A percentile compares a stretch with the other conserved stretches of the same genome.
Evolutionary conservation across 1,140 invertebrate species (phyloP).

Genomic region (Drosophila simulans): DNA sequence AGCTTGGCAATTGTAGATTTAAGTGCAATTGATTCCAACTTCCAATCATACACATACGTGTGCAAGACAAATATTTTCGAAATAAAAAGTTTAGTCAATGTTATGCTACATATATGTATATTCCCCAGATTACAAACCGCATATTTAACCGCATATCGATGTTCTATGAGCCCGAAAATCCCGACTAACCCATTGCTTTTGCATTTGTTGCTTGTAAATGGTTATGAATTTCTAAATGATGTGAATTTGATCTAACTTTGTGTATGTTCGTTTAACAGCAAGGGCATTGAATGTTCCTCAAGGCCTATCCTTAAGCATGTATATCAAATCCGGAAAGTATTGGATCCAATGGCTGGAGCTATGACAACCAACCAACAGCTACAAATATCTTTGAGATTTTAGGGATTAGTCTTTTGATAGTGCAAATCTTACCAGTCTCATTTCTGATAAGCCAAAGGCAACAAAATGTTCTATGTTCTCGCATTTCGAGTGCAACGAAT

Average conservation of each 20-base stretch:
- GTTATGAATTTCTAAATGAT: no score
- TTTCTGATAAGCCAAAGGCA: neutral
- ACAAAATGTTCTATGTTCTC: neutral
- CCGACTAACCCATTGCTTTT: neutral
- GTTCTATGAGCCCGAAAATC: neutral
- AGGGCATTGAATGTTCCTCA: neutral
- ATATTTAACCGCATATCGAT: slow-evolving; percentile 25
- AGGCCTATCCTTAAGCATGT: neutral
- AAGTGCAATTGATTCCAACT: slow-evolving; percentile 20
- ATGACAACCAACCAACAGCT: no score
- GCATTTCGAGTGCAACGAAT: neutral
- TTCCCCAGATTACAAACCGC: slow-evolving; percentile 6
- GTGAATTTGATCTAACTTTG: no score
- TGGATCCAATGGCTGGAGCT: no score
- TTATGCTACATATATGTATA: slow-evolving; percentile 2
- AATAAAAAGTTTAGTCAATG: slow-evolving; percentile 13
- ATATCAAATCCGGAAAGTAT: no score
- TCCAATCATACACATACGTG: neutral
- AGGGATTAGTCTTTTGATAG: no score
- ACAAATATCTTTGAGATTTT: no score
- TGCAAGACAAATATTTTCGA: neutral
- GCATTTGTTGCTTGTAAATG: no score
- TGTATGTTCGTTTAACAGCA: neutral
- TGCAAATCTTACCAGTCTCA: no score
- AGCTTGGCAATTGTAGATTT: slow-evolving; percentile 1